Base-by-base conservation (phyloP, 2,113 vertebrate species). In the Aegithalos caudatus region DNA sequence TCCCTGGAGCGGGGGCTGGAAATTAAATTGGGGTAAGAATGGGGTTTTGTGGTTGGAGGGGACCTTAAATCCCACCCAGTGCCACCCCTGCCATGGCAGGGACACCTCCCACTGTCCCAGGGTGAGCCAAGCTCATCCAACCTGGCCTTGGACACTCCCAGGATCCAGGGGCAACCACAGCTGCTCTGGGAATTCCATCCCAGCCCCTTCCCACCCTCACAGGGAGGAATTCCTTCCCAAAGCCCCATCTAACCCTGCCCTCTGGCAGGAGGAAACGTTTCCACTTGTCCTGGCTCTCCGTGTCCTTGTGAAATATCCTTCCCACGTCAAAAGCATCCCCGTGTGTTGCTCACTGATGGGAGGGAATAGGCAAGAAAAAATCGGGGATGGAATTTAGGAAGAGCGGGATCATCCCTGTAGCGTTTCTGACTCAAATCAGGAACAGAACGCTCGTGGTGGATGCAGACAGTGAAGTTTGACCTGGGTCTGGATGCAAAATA, bases 391-490 rank as follows among this genome's bases (percentile, higher is more conserved):
- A 11, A 4, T 6, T 19, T 14, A 11, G 62, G n/a, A 33, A 35
- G 12, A 0, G 3, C 1, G 0, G 47, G 48, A 8, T 44, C 27
- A 11, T 23, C 37, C 44, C 65, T 3, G 54, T 0, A 2, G 53
- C 0, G 1, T 19, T n/a, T 12, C 35, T 22, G 81, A 54, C 48
- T 54, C 58, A 5, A 8, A 24, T 13, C 2, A 14, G 7, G 45
- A 54, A 10, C 3, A 3, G 57, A 64, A 7, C 33, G 35, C 33
- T 70, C 0, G 0, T 11, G n/a, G 9, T 0, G 6, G 20, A 7
- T 7, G 6, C 2, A 1, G 27, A 10, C 8, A 1, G 1, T 3
- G 48, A 28, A 44, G 31, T 48, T 16, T 29, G 4, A 56, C 50
- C 24, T 13, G 42, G 31, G 25, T 16, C 25, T 37, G 51, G 70